Conservation (phyloP, 1,140 invertebrate species). For the Papilio dardanus region DNA sequence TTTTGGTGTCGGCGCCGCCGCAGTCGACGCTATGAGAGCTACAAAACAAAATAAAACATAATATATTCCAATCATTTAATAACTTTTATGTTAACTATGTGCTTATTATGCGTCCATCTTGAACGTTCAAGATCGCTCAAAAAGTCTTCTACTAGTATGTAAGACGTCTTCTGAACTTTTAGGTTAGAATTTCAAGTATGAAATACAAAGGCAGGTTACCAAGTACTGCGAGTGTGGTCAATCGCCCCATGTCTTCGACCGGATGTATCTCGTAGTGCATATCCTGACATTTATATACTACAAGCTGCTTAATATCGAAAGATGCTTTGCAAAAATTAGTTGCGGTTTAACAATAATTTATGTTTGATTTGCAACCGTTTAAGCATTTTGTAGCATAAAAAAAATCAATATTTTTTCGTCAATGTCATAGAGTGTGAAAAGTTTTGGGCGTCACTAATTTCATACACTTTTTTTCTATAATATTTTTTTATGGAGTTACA, state of each 20-base stretch:
- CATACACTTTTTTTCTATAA: neutral
- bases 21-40: constrained; percentile 57
- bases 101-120: neutral
- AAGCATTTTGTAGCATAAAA: neutral
- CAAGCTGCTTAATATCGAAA: neutral
- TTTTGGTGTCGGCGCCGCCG: constrained; percentile 52
- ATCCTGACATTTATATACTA: constrained; percentile 36
- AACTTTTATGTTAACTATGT: neutral
- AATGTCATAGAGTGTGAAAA: neutral
- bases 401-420: neutral
- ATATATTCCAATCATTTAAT: no score
- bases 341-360: neutral
- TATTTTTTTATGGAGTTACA: neutral
- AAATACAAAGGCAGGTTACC: constrained; percentile 49
- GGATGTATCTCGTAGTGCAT: constrained; percentile 36
- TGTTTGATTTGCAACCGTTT: constrained; percentile 6
- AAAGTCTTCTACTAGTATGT: neutral
- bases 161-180: no score
- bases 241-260: constrained; percentile 56
- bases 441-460: neutral
- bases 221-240: constrained; percentile 58
- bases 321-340: neutral
- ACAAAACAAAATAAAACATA: constrained; percentile 28
- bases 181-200: no score
- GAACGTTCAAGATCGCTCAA: no score